Conservation (phyloP, 2,888 invertebrate genomes). For the Phortica magna region DNA sequence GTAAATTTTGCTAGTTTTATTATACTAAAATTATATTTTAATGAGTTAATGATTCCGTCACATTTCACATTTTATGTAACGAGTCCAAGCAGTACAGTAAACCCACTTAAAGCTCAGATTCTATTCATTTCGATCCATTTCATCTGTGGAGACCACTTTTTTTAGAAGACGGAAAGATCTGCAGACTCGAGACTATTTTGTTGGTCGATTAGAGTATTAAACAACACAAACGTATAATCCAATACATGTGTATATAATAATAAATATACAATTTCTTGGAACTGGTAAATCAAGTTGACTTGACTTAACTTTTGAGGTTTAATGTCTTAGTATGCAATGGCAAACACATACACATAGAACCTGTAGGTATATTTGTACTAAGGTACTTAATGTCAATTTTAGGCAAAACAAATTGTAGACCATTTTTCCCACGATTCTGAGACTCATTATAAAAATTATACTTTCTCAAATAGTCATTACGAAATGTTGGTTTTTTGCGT, state of each 20-base stretch:
- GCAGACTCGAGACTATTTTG: too few relatives aligned
- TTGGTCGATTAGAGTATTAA: too few relatives aligned
- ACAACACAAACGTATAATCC: too few relatives aligned
- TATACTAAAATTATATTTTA: too few relatives aligned
- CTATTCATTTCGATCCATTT: too few relatives aligned
- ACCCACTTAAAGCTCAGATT: too few relatives aligned
- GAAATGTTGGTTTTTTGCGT: slow-evolving; percentile 55
- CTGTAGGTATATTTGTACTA: background rate
- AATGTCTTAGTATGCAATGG: background rate
- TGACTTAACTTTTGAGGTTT: background rate
- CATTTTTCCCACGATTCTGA: slow-evolving; percentile 24
- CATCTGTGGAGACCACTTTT: too few relatives aligned
- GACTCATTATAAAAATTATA: slow-evolving; percentile 69
- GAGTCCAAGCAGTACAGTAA: too few relatives aligned
- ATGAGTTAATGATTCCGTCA: too few relatives aligned
- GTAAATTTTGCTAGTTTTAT: too few relatives aligned
- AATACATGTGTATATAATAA: background rate
- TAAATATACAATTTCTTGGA: background rate
- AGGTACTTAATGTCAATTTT: background rate
- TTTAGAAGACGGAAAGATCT: too few relatives aligned
- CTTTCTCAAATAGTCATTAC: slow-evolving; percentile 70
- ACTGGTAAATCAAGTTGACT: background rate
- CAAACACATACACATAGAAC: slow-evolving; percentile 14
- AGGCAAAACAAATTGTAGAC: background rate
- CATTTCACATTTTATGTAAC: too few relatives aligned